These are phyloP conservation scores for Drosophila ironensis DNA, from an alignment of 1,140 invertebrate species.

Conservation along the genomic window DNA sequence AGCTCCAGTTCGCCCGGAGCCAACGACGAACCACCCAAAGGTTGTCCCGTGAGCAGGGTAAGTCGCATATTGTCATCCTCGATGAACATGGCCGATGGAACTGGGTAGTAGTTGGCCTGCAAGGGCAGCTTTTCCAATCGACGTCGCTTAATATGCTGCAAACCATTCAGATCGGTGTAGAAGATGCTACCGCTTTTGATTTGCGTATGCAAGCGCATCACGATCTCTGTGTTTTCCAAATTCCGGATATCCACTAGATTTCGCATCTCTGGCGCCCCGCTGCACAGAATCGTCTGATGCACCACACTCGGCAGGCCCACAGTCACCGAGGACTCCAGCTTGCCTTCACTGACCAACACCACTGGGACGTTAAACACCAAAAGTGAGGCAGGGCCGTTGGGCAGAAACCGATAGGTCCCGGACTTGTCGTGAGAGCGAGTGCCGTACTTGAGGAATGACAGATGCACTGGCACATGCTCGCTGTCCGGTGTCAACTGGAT, in stretches of 20 bases:
- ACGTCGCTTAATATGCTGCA: constrained; percentile 94
- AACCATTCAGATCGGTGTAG: constrained; percentile 92
- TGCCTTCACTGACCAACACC: constrained; percentile 77
- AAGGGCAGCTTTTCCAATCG: constrained; percentile 93
- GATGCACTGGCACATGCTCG: constrained; percentile 84
- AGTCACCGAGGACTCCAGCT: constrained; percentile 86
- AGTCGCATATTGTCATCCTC: constrained; percentile 90
- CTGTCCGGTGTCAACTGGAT: constrained; percentile 83
- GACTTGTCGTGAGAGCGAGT: constrained; percentile 88
- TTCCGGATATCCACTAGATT: constrained; percentile 89
- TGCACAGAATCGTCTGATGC: constrained; percentile 88
- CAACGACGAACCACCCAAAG: constrained; percentile 92
- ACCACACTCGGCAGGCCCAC: constrained; percentile 87
- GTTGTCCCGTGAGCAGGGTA: constrained; percentile 91
- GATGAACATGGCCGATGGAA: constrained; percentile 93
- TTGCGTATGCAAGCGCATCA: constrained; percentile 90
- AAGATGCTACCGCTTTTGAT: constrained; percentile 89
- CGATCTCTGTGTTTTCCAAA: constrained; percentile 93
- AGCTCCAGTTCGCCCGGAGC: constrained; percentile 90
- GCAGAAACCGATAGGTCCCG: constrained; percentile 98
- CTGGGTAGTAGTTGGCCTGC: constrained; percentile 98
- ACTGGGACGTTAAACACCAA: constrained; percentile 54
- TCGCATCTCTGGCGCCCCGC: constrained; percentile 86
- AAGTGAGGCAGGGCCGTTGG: constrained; percentile 85
- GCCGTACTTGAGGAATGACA: constrained; percentile 89